These are phyloP conservation scores for Ormyrus rosae DNA, from an alignment of 2,888 invertebrate species.

Conservation along the genomic window DNA sequence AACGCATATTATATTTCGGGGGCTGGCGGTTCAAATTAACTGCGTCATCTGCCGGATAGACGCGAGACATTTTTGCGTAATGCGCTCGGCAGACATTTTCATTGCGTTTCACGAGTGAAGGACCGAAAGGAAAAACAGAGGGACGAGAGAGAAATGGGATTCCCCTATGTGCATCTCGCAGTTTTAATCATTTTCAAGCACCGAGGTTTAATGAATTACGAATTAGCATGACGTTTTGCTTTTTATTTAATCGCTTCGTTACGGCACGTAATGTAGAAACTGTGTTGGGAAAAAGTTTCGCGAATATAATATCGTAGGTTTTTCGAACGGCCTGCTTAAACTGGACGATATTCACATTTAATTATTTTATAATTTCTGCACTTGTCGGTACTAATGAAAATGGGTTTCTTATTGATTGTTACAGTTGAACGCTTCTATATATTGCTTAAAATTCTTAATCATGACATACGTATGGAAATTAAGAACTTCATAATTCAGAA, in stretches of 20 bases:
- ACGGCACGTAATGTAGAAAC: conserved; percentile 24
- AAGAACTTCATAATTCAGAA: background rate
- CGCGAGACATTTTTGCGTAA: conserved; percentile 41
- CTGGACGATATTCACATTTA: conserved; percentile 26
- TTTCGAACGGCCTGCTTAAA: background rate
- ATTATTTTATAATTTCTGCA: conserved; percentile 39
- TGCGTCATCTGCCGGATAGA: conserved; percentile 60
- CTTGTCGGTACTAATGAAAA: conserved; percentile 32
- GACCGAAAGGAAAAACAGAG: background rate
- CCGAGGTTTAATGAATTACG: conserved; percentile 48
- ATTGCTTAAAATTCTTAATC: no score
- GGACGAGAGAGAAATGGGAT: background rate
- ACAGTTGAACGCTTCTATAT: no score
- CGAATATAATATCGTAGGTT: conserved; percentile 42
- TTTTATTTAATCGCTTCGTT: conserved; percentile 43
- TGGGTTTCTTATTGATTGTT: no score
- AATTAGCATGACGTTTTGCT: conserved; percentile 43
- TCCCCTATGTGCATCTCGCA: conserved; percentile 7
- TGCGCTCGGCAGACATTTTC: conserved; percentile 19
- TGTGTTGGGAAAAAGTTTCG: conserved; percentile 40
- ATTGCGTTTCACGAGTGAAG: conserved; percentile 8
- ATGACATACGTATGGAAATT: conserved; percentile 3
- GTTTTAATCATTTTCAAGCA: conserved; percentile 37
- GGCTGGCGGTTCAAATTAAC: conserved; percentile 60
- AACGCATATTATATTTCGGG: conserved; percentile 51